phyloP scores from a whole-genome alignment of 2,888 invertebrate genomes.

The Boloria euphrosyne region DNA sequence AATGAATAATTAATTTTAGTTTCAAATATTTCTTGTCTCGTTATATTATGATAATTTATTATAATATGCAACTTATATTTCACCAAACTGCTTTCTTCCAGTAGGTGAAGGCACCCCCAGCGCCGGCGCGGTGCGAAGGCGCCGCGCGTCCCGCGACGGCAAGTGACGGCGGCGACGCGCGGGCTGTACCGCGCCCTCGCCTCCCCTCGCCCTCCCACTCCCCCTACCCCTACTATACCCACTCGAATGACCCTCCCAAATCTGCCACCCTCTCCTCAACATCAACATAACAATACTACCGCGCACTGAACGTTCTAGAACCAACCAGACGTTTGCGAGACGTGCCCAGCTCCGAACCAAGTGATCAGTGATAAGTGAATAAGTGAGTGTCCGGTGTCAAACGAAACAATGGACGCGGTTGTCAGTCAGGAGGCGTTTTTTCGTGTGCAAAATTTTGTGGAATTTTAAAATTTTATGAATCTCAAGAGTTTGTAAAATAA shows the following conservation, averaged over 20 bases:
- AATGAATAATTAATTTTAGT: too few species aligned
- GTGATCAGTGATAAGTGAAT: slow-evolving; percentile 13
- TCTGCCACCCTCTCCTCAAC: slow-evolving; percentile 15
- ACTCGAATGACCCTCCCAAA: slow-evolving; percentile 43
- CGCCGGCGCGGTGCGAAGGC: slow-evolving; percentile 73
- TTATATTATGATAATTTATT: too few species aligned
- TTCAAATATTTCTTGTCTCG: too few species aligned
- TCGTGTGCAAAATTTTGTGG: slow-evolving; percentile 31
- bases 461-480: slow-evolving; percentile 48
- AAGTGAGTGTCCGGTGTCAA: slow-evolving; percentile 12
- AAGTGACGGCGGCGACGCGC: slow-evolving; percentile 87
- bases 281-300: neutral
- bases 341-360: neutral
- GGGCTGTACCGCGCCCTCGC: slow-evolving; percentile 65
- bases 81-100: slow-evolving; percentile 48
- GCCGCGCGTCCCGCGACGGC: slow-evolving; percentile 87
- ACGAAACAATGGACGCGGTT: slow-evolving; percentile 1
- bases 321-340: slow-evolving; percentile 3
- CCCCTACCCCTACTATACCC: slow-evolving; percentile 46
- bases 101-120: slow-evolving; percentile 61
- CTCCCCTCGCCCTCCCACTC: slow-evolving; percentile 41
- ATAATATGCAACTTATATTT: too few species aligned
- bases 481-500: slow-evolving; percentile 48
- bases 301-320: slow-evolving; percentile 8
- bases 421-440: slow-evolving; percentile 24